Base-by-base conservation (phyloP, 2,113 vertebrate species). In the Pao palembangensis region DNA sequence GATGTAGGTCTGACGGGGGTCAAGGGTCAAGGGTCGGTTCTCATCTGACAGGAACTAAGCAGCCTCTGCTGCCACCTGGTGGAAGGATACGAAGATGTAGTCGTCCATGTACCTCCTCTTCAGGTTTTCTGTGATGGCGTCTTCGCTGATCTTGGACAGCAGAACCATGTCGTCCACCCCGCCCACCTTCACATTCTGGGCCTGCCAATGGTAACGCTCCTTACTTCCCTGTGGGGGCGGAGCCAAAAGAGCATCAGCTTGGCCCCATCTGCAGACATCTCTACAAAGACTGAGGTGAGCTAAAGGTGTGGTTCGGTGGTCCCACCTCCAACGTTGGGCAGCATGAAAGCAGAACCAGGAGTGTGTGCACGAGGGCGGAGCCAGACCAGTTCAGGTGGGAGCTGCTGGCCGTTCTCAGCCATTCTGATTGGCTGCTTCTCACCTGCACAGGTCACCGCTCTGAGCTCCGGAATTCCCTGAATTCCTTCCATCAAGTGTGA, bases 101-200 rank as follows among this genome's bases (percentile, higher is more conserved):
- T 93, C 93, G 5, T 94, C 92, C 88, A 90, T 90, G 87, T 92
- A 94, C 78, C 93, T 83, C 67, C 92, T 93, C 85, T 90, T 91
- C 60, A 94, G 90, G 86, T 94, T 94, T 4, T 93, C 93, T 0
- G 93, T 92, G 66, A 94, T 94, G 88, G 92, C 90, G 1, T 93
- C 92, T 71, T 94, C 93, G 1, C 2, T 92, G 88, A 94, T 90
- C 62, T 93, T 93, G 71, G 90, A 85, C 21, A 94, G 88, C 15
- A 94, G 89, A 3, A 94, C 93, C 93, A 94, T 93, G 84, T 94
- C 92, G 6, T 93, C 93, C 75, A 93, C 92, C 0, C 93, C 93
- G 11, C 91, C 91, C 67, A 92, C 89, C 81, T 92, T 92, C 46
- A 92, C 90, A 17, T 93, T 93, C 83, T 93, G 92, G 13, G 90